Percentiles rank a stretch among this genome's conserved stretches.
These are phyloP conservation scores for Sardina pilchardus DNA, from an alignment of 2,113 vertebrate genomes.

Conservation along the genomic window DNA sequence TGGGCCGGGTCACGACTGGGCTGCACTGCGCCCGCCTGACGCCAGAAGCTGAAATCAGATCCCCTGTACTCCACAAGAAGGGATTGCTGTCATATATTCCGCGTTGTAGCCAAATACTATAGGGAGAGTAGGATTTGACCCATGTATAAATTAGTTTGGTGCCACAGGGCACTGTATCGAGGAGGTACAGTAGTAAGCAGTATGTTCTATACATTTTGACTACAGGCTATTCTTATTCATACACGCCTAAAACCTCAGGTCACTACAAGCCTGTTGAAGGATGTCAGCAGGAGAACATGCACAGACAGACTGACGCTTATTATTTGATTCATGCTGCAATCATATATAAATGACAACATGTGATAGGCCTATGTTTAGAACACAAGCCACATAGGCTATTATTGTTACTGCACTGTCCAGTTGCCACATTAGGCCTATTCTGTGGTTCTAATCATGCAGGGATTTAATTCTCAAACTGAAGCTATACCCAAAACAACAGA, in stretches of 20 bases:
- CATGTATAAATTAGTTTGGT: not conserved
- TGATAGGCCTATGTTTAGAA: not conserved
- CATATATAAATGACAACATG: not conserved
- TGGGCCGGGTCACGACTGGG: not conserved
- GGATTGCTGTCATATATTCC: slow-evolving; percentile 59
- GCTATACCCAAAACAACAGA: too few relatives aligned
- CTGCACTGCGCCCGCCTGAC: slow-evolving; percentile 59
- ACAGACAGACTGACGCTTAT: not conserved
- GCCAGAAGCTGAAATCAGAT: slow-evolving; percentile 70
- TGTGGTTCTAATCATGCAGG: too few relatives aligned
- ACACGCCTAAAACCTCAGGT: not conserved
- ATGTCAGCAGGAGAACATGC: not conserved
- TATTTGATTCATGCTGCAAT: too few relatives aligned
- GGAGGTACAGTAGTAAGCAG: not conserved
- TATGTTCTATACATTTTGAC: not conserved
- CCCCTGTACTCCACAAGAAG: slow-evolving; percentile 42
- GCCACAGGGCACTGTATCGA: not conserved
- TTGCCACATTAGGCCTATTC: too few relatives aligned
- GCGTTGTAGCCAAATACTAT: slow-evolving; percentile 38
- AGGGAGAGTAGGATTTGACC: not conserved
- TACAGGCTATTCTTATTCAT: not conserved
- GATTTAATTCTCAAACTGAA: too few relatives aligned
- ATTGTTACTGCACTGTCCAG: too few relatives aligned
- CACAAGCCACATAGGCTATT: not conserved
- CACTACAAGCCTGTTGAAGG: not conserved